phyloP scores from a whole-genome alignment of 2,797 vertebrate genomes.

The Poliocrania exsul region DNA sequence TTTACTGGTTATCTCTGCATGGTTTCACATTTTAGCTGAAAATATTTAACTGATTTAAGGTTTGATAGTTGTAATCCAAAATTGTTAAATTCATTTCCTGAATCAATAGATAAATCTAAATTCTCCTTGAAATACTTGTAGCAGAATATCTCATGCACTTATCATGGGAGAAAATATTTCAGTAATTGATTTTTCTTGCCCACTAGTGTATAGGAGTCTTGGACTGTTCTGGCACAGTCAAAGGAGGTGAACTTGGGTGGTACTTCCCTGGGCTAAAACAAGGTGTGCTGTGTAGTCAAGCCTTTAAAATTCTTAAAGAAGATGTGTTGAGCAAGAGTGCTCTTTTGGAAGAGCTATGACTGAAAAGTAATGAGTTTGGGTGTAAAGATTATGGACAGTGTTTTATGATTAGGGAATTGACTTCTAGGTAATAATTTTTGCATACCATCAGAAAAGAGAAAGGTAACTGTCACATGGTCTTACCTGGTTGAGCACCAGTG shows the following conservation, averaged over 20 bases:
- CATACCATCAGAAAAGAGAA: neutral
- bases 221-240: neutral
- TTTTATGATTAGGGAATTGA: neutral
- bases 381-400: neutral
- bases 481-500: neutral
- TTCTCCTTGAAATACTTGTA: neutral
- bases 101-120: neutral
- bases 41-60: neutral
- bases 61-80: neutral
- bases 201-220: fast-evolving
- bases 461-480: neutral
- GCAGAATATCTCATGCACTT: neutral
- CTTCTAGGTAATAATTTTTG: neutral
- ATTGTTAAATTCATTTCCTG: neutral
- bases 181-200: neutral
- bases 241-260: neutral
- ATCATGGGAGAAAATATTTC: neutral
- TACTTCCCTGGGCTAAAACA: neutral
- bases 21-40: neutral
- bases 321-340: too few relatives aligned
- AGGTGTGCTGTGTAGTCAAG: neutral
- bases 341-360: neutral
- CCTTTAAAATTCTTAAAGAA: neutral
- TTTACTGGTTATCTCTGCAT: neutral
- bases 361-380: neutral